A percentile compares a stretch with the other conserved stretches of the same genome.
phyloP scores from a whole-genome alignment of 2,888 invertebrate genomes.

The Xestia rhomboidea region DNA sequence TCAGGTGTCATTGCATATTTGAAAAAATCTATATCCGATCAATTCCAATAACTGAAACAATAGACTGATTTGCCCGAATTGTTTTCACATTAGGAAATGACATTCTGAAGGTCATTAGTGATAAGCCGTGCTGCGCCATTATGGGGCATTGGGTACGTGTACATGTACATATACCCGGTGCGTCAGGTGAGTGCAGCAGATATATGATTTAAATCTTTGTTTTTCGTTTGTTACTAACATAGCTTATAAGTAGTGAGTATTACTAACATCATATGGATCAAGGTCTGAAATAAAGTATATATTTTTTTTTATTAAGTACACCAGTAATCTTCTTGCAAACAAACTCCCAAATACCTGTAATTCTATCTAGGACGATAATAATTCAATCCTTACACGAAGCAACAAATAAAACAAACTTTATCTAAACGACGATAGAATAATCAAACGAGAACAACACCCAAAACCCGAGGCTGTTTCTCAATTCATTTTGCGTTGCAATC shows the following conservation, averaged over 20 bases:
- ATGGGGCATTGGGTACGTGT: too few species aligned
- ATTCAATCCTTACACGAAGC: conserved; percentile 21
- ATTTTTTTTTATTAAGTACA: too few species aligned
- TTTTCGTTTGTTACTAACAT: too few species aligned
- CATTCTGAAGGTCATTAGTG: too few species aligned
- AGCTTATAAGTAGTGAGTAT: too few species aligned
- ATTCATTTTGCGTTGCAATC: conserved; percentile 69
- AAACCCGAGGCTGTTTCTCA: conserved; percentile 48
- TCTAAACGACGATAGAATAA: conserved; percentile 52
- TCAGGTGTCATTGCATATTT: too few species aligned
- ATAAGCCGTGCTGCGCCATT: too few species aligned
- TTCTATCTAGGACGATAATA: conserved; percentile 3
- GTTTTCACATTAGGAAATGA: neutral
- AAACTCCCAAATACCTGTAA: conserved; percentile 12
- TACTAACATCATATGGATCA: too few species aligned
- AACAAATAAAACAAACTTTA: conserved; percentile 40
- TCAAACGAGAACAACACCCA: conserved; percentile 38
- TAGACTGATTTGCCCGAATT: neutral
- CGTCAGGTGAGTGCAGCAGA: too few species aligned
- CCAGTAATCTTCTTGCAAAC: neutral
- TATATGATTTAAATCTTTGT: too few species aligned
- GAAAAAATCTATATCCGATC: neutral
- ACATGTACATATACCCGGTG: too few species aligned
- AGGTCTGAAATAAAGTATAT: too few species aligned
- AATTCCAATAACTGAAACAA: neutral